Evolutionary conservation across 2,888 invertebrate species (phyloP).

Genomic region (Anagyrus pseudococci): DNA sequence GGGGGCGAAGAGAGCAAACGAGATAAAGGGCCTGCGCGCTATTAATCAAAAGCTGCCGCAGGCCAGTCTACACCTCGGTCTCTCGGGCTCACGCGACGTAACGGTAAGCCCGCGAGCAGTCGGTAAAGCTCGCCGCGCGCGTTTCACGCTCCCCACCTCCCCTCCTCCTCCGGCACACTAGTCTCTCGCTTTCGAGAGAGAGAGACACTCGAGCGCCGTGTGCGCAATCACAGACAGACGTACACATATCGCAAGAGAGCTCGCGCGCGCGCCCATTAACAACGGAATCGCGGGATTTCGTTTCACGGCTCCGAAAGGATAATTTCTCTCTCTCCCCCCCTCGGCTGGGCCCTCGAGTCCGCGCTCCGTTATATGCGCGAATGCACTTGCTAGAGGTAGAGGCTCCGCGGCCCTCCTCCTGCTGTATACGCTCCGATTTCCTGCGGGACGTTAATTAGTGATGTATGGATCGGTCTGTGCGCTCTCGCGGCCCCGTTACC

Average conservation of each 20-base stretch:
- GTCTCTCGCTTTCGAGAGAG: not conserved
- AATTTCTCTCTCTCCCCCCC: constrained; percentile 23
- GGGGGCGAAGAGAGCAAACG: too few relatives aligned
- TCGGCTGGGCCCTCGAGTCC: not conserved
- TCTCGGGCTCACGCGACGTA: too few relatives aligned
- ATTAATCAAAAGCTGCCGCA: too few relatives aligned
- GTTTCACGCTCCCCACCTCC: not conserved
- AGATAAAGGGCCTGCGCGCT: too few relatives aligned
- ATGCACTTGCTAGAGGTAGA: not conserved
- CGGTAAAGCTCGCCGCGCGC: too few relatives aligned
- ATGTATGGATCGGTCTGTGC: constrained; percentile 14
- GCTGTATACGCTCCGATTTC: constrained; percentile 26
- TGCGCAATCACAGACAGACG: constrained; percentile 15
- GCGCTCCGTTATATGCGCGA: not conserved
- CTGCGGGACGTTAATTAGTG: constrained; percentile 33
- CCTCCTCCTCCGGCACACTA: too few relatives aligned
- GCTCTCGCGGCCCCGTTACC: constrained; percentile 20
- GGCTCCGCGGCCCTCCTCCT: not conserved
- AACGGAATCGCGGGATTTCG: constrained; percentile 44
- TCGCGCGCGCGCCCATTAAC: constrained; percentile 1
- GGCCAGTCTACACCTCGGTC: too few relatives aligned
- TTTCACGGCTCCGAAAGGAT: constrained; percentile 51
- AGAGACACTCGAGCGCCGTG: not conserved
- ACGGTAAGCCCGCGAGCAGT: too few relatives aligned
- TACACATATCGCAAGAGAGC: not conserved